These are phyloP conservation scores for Cyclopterus lumpus DNA, from an alignment of 2,797 vertebrate species.

Conservation along the genomic window DNA sequence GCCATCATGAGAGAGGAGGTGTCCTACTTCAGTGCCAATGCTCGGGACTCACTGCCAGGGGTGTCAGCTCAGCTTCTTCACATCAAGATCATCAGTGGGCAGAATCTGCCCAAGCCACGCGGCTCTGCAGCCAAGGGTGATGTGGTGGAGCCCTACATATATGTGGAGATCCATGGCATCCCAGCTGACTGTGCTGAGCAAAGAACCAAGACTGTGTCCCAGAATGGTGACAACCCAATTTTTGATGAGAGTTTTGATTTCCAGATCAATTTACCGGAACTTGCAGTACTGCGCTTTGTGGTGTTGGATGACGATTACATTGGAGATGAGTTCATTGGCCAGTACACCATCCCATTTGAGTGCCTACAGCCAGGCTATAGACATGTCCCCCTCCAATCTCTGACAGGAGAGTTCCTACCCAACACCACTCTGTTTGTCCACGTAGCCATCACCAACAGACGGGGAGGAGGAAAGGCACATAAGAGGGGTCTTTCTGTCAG, in stretches of 20 bases:
- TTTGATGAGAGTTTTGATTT: conserved; percentile 96
- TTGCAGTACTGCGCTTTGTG: conserved; percentile 90
- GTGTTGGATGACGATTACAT: conserved; percentile 95
- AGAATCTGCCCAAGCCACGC: conserved; percentile 93
- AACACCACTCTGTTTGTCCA: conserved; percentile 93
- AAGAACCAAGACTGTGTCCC: conserved; percentile 92
- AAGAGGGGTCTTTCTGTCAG: conserved; percentile 90
- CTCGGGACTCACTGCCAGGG: conserved; percentile 90
- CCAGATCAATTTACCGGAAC: conserved; percentile 93
- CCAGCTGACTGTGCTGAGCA: conserved; percentile 93
- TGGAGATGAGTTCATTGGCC: conserved; percentile 94
- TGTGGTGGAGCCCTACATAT: conserved; percentile 94
- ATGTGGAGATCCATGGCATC: conserved; percentile 92
- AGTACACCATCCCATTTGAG: conserved; percentile 95
- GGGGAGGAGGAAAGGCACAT: conserved; percentile 89
- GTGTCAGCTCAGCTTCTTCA: conserved; percentile 93
- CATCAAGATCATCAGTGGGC: conserved; percentile 94
- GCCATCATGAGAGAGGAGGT: conserved; percentile 96
- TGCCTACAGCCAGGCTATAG: conserved; percentile 93
- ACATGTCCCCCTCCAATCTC: conserved; percentile 90
- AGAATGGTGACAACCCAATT: conserved; percentile 92
- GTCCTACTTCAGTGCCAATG: conserved; percentile 95
- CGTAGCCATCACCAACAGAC: conserved; percentile 91
- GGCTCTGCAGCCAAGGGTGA: conserved; percentile 94
- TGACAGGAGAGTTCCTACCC: conserved; percentile 90